A percentile compares a stretch with the other conserved stretches of the same genome.
Evolutionary conservation across 35 echinoderm and acorn worm species (phyloP).

Genomic region (Holothuria glaberrima): DNA sequence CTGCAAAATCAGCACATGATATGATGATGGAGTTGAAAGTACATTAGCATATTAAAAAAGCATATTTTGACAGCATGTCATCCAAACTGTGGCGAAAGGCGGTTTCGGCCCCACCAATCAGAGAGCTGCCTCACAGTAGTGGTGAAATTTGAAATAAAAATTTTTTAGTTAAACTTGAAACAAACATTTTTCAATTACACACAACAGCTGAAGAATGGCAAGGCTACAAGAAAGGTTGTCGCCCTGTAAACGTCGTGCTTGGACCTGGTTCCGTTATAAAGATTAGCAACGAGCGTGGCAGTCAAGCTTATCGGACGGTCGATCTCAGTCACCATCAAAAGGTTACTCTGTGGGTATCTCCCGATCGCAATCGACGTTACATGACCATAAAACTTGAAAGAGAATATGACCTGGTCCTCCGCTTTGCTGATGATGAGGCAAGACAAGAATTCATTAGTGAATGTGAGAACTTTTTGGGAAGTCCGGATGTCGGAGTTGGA

Average conservation of each 20-base stretch:
- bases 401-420: conserved; percentile 92
- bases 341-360: conserved; percentile 71
- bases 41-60: too few species aligned
- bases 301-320: conserved; percentile 76
- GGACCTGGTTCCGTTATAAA: conserved; percentile 83
- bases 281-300: conserved; percentile 88
- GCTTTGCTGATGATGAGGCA: conserved; percentile 69
- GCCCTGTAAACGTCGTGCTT: conserved; percentile 82
- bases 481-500: conserved; percentile 80
- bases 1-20: too few species aligned
- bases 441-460: conserved; percentile 86
- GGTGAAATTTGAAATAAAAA: too few species aligned
- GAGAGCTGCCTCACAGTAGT: too few species aligned
- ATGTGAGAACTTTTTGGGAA: conserved; percentile 79
- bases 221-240: conserved; percentile 67
- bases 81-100: too few species aligned
- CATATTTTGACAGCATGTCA: too few species aligned
- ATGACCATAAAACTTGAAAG: conserved; percentile 82
- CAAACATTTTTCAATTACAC: too few species aligned
- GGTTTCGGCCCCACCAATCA: too few species aligned
- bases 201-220: conserved; percentile 87
- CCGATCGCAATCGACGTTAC: conserved; percentile 67
- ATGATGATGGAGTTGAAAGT: too few species aligned
- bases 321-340: conserved; percentile 82
- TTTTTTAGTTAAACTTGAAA: too few species aligned